Evolutionary conservation across 2,113 vertebrate genomes (phyloP).

Genomic region (Sapayoa aenigma): DNA sequence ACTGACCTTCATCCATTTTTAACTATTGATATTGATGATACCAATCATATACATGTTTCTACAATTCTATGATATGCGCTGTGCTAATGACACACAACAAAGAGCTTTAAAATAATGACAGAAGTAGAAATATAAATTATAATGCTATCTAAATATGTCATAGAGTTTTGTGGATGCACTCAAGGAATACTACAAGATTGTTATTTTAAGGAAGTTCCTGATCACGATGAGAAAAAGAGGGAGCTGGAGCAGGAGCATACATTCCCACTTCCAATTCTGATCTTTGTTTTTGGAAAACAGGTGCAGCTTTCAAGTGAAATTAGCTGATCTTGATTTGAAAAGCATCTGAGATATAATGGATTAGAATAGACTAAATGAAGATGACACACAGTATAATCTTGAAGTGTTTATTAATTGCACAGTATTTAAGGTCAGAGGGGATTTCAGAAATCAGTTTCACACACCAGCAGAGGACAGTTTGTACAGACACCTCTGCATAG

Average conservation of each 20-base stretch:
- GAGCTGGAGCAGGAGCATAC: fast-evolving
- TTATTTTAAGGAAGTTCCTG: background rate
- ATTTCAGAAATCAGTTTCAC: background rate
- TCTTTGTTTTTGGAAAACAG: background rate
- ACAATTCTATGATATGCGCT: background rate
- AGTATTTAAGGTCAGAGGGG: too few relatives aligned
- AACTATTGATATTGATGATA: background rate
- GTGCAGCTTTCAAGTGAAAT: background rate
- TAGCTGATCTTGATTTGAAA: background rate
- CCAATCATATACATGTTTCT: background rate
- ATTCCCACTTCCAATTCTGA: background rate
- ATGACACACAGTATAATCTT: background rate
- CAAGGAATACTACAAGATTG: background rate
- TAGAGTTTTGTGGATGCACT: background rate
- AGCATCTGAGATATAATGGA: background rate
- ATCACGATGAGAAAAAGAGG: background rate
- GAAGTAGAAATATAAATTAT: background rate
- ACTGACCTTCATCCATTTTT: background rate
- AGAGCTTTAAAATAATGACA: background rate
- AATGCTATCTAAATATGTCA: background rate
- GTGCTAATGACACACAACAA: background rate
- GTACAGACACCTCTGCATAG: background rate
- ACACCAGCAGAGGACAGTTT: background rate
- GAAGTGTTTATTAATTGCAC: background rate
- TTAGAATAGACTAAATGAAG: background rate